A percentile compares a stretch with the other conserved stretches of the same genome.
These are phyloP conservation scores for Pinna nobilis DNA, from an alignment of 1,140 invertebrate species.

Conservation along the genomic window DNA sequence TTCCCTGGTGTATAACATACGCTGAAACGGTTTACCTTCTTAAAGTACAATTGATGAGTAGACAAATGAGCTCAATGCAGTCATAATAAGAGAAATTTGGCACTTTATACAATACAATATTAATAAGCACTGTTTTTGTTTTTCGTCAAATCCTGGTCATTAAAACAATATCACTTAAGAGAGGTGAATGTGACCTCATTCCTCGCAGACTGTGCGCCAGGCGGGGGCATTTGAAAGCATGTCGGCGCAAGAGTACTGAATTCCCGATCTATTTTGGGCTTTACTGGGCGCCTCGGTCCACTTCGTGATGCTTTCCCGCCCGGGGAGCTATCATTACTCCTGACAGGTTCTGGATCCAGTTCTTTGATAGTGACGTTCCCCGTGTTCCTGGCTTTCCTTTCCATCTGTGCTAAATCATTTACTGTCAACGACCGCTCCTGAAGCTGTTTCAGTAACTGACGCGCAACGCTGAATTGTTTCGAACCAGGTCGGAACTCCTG, in stretches of 20 bases:
- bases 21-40: too few species aligned
- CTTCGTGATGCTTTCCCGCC: background rate
- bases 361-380: constrained; percentile 28
- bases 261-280: constrained; percentile 10
- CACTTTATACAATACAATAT: too few species aligned
- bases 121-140: too few species aligned
- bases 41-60: too few species aligned
- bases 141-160: background rate
- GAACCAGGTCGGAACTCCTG: constrained; percentile 30
- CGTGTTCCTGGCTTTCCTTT: constrained; percentile 10
- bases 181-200: constrained; percentile 11
- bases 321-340: constrained; percentile 4
- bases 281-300: background rate
- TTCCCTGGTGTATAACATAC: too few species aligned
- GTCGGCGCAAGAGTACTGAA: constrained; percentile 31
- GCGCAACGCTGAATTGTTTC: constrained; percentile 25
- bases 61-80: too few species aligned
- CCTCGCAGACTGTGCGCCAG: constrained; percentile 5
- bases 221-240: constrained; percentile 27
- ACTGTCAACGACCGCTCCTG: constrained; percentile 24
- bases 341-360: constrained; percentile 7
- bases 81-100: too few species aligned
- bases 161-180: background rate
- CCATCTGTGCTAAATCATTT: constrained; percentile 24
- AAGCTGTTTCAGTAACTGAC: constrained; percentile 31